These are phyloP conservation scores for Natator depressus DNA, from an alignment of 2,113 vertebrate genomes.

Conservation along the genomic window DNA sequence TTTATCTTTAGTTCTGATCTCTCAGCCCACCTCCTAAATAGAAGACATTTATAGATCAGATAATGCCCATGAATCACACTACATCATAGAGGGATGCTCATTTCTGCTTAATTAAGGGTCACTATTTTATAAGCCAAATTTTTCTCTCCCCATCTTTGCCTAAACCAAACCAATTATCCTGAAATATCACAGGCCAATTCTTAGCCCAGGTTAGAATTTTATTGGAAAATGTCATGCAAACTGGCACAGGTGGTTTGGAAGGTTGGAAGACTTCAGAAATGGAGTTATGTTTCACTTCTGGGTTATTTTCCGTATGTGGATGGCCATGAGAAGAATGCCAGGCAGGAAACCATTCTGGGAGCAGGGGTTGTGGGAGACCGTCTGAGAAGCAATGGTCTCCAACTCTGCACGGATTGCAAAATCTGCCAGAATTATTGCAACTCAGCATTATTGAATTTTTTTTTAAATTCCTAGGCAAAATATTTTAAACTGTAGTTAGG, in stretches of 20 bases:
- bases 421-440: neutral
- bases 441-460: neutral
- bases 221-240: neutral
- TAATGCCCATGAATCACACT: neutral
- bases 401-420: neutral
- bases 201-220: neutral
- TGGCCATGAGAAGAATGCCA: neutral
- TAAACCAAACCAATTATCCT: neutral
- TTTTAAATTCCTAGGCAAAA: neutral
- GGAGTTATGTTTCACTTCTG: neutral
- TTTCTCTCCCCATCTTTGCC: neutral
- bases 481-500: neutral
- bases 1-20: slow-evolving; percentile 6
- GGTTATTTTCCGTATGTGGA: neutral
- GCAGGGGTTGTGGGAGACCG: neutral
- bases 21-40: neutral
- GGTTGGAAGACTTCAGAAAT: slow-evolving; percentile 3
- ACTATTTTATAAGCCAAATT: neutral
- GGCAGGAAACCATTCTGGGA: neutral
- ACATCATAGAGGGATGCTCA: neutral
- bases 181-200: neutral
- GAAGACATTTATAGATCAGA: neutral
- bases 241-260: neutral
- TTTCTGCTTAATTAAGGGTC: neutral
- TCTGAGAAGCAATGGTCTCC: neutral